Conservation (phyloP, 53 echinoderm and acorn worm species). For the Stichopus horrens region DNA sequence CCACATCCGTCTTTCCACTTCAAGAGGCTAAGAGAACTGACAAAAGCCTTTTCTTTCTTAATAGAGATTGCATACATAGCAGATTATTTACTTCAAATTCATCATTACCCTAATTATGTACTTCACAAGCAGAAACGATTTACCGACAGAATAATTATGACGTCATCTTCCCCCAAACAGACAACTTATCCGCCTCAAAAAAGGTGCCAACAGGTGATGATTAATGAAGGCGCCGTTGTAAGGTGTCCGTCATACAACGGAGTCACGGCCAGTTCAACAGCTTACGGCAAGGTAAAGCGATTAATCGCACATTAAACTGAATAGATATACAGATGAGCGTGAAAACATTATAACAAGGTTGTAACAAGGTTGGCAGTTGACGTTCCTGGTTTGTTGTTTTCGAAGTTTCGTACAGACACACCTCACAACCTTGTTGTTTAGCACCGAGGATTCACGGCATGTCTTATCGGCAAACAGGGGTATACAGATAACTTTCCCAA, state of each 20-base stretch:
- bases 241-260: not conserved
- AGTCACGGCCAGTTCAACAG: slow-evolving; percentile 3
- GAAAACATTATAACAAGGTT: not conserved
- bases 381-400: not conserved
- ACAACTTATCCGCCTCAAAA: too few relatives aligned
- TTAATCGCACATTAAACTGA: not conserved
- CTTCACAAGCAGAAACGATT: too few relatives aligned
- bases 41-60: too few relatives aligned
- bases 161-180: too few relatives aligned
- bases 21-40: too few relatives aligned
- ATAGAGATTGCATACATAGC: too few relatives aligned
- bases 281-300: not conserved
- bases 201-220: too few relatives aligned
- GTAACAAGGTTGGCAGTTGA: not conserved
- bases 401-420: not conserved
- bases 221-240: too few relatives aligned
- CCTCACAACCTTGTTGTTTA: slow-evolving; percentile 10
- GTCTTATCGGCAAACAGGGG: slow-evolving; percentile 25
- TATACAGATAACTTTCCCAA: not conserved
- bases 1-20: too few relatives aligned
- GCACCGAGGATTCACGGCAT: not conserved
- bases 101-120: too few relatives aligned
- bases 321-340: not conserved
- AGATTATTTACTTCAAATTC: too few relatives aligned
- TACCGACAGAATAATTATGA: too few relatives aligned